A percentile compares a stretch with the other conserved stretches of the same genome.
Evolutionary conservation across 2,888 invertebrate species (phyloP).

Genomic region (Ametastegia equiseti): DNA sequence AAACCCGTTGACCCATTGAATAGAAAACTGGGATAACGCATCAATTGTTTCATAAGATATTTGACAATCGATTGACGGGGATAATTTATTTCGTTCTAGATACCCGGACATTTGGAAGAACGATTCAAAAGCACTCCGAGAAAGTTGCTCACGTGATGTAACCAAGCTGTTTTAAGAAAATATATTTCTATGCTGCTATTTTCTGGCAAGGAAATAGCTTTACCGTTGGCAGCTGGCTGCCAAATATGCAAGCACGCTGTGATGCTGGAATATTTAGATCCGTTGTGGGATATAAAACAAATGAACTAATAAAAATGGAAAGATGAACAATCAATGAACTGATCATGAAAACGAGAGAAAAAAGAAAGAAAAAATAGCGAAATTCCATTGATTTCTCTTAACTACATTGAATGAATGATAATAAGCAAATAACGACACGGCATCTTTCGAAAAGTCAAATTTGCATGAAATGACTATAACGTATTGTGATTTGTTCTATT

Average conservation of each 20-base stretch:
- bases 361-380: background rate
- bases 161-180: slow-evolving; percentile 59
- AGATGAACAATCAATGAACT: background rate
- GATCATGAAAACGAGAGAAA: background rate
- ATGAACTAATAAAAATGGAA: background rate
- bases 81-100: slow-evolving; percentile 75
- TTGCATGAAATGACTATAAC: slow-evolving; percentile 27
- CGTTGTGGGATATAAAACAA: background rate
- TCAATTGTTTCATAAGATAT: background rate
- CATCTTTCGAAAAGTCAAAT: background rate
- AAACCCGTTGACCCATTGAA: too few species aligned
- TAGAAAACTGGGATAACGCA: background rate
- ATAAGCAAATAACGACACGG: background rate
- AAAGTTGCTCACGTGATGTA: slow-evolving; percentile 71
- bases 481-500: slow-evolving; percentile 32
- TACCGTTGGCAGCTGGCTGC: slow-evolving; percentile 58
- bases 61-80: background rate
- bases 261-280: slow-evolving; percentile 48
- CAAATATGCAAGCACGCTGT: slow-evolving; percentile 48
- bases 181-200: slow-evolving; percentile 59
- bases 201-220: slow-evolving; percentile 48
- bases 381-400: background rate
- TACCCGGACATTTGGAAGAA: slow-evolving; percentile 80
- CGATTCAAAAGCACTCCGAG: slow-evolving; percentile 77
- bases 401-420: background rate